These are phyloP conservation scores for Netelia fuscicornis DNA, from an alignment of 2,888 invertebrate genomes.

Conservation along the genomic window DNA sequence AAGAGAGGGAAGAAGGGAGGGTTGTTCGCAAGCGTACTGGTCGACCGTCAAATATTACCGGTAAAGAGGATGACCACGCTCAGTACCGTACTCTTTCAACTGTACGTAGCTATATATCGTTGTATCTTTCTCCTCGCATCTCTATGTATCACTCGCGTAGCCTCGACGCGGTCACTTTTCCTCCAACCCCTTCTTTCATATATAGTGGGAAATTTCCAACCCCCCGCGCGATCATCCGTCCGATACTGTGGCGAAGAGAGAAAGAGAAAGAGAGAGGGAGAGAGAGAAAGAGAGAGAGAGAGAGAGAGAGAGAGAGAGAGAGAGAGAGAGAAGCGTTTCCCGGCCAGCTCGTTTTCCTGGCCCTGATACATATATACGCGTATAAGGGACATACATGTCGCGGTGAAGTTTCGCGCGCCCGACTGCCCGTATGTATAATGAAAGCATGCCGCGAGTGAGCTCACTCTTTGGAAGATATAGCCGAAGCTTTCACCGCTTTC, in stretches of 20 bases:
- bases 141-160: conserved; percentile 39
- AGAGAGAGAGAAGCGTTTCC: conserved; percentile 71
- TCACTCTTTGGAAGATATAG: conserved; percentile 72
- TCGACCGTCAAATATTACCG: conserved; percentile 72
- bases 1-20: neutral
- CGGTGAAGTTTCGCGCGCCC: conserved; percentile 73
- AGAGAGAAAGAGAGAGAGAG: conserved; percentile 60
- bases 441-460: conserved; percentile 73
- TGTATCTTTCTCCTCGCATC: conserved; percentile 67
- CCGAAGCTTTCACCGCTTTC: conserved; percentile 77
- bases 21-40: conserved; percentile 55
- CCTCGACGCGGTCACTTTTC: conserved; percentile 39
- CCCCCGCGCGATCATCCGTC: conserved; percentile 14
- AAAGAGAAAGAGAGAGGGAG: conserved; percentile 70
- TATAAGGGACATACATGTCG: conserved; percentile 19
- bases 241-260: conserved; percentile 45
- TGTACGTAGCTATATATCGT: conserved; percentile 53
- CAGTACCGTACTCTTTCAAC: conserved; percentile 32
- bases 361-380: conserved; percentile 12
- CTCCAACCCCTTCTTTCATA: conserved; percentile 61
- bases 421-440: conserved; percentile 77
- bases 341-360: conserved; percentile 62
- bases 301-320: conserved; percentile 61
- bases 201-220: conserved; percentile 31
- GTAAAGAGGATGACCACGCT: conserved; percentile 59